A percentile compares a stretch with the other conserved stretches of the same genome.
phyloP scores from a whole-genome alignment of 2,888 invertebrate species.

The Thereva unica region DNA sequence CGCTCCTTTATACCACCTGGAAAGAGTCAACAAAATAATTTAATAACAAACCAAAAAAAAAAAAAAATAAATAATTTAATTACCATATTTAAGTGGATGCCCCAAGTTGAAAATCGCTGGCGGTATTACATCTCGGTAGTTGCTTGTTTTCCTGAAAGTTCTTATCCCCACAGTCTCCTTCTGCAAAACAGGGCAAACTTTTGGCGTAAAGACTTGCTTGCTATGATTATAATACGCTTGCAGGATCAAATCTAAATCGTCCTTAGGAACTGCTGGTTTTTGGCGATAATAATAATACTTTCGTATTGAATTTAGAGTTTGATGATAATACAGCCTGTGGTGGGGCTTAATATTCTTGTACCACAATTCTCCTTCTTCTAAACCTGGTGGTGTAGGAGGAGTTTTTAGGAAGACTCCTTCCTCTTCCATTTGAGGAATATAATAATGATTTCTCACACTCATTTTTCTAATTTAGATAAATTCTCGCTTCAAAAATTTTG shows the following conservation, averaged over 20 bases:
- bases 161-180: constrained; percentile 67
- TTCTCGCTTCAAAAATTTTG: not conserved
- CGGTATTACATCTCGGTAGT: constrained; percentile 57
- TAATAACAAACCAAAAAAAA: constrained; percentile 3
- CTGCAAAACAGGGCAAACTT: constrained; percentile 67
- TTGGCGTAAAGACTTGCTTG: constrained; percentile 66
- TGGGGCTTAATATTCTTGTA: constrained; percentile 53
- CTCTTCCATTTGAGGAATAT: constrained; percentile 56
- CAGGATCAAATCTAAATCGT: constrained; percentile 71
- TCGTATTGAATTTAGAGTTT: constrained; percentile 62
- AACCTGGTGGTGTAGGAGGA: constrained; percentile 47
- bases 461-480: constrained; percentile 43
- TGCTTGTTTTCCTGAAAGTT: constrained; percentile 71
- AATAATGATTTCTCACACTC: constrained; percentile 50
- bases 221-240: constrained; percentile 71
- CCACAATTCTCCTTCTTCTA: constrained; percentile 51
- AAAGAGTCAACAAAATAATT: constrained; percentile 3
- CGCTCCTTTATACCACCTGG: constrained; percentile 67
- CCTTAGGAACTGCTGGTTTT: constrained; percentile 60
- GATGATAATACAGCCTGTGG: constrained; percentile 61
- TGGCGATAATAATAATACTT: constrained; percentile 57
- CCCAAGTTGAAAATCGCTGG: constrained; percentile 48
- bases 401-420: constrained; percentile 60
- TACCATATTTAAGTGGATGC: constrained; percentile 60
- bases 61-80: constrained; percentile 11